These are phyloP conservation scores for Drosophila orena DNA, from an alignment of 1,140 invertebrate species.

Conservation along the genomic window DNA sequence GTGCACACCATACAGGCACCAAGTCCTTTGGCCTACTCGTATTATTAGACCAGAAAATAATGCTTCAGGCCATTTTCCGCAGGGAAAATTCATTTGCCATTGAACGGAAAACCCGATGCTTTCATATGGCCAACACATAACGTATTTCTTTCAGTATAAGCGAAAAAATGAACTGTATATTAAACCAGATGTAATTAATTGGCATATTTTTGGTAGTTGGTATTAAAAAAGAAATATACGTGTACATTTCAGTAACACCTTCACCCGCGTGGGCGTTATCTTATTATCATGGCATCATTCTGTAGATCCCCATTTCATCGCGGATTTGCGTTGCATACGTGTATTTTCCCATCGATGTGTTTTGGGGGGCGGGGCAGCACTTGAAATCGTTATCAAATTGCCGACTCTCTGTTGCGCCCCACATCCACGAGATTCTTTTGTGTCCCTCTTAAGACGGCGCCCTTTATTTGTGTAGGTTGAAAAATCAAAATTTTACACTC, in stretches of 20 bases:
- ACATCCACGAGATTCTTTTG: not conserved
- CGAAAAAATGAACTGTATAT: too few species aligned
- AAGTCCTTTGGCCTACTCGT: constrained; percentile 24
- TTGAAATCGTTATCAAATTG: constrained; percentile 18
- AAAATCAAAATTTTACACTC: constrained; percentile 80
- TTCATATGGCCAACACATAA: too few species aligned
- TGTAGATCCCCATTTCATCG: not conserved
- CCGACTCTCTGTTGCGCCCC: constrained; percentile 20
- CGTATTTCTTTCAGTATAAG: too few species aligned
- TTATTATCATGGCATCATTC: not conserved
- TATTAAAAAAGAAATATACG: too few species aligned
- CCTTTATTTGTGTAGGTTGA: constrained; percentile 54
- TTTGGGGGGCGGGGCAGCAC: not conserved
- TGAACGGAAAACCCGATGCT: not conserved
- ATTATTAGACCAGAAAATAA: not conserved
- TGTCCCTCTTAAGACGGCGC: constrained; percentile 1
- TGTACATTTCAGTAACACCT: too few species aligned
- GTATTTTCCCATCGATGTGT: not conserved
- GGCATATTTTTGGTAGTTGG: too few species aligned
- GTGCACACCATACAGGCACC: constrained; percentile 11
- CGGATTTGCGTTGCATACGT: constrained; percentile 15
- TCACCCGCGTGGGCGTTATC: not conserved
- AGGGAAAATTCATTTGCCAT: not conserved
- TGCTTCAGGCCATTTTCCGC: not conserved
- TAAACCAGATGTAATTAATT: too few species aligned